Percentiles rank a stretch among this genome's conserved stretches.
phyloP scores from a whole-genome alignment of 1,140 invertebrate species.

The Trialeurodes vaporariorum region DNA sequence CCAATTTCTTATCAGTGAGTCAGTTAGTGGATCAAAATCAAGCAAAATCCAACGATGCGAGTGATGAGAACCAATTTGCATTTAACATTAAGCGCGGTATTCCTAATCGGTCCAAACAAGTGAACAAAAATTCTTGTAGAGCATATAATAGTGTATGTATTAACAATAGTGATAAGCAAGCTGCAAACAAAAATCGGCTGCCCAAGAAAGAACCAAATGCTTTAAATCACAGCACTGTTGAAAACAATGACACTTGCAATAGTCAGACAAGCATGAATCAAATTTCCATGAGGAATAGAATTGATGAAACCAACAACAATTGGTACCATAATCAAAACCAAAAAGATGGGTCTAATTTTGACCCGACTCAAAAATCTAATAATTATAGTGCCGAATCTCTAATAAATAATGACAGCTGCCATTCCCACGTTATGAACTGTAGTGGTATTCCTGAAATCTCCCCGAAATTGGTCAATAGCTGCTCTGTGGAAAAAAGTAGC shows the following conservation, averaged over 20 bases:
- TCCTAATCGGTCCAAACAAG: background rate
- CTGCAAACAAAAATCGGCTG: background rate
- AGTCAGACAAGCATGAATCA: background rate
- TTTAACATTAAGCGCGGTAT: background rate
- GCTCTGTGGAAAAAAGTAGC: background rate
- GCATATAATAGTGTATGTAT: background rate
- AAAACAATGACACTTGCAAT: background rate
- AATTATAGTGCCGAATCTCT: background rate
- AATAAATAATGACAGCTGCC: background rate
- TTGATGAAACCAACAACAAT: background rate
- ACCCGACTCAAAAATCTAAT: background rate
- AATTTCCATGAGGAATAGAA: background rate
- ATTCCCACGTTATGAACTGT: background rate
- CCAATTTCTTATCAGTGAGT: conserved; percentile 48
- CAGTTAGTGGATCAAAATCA: conserved; percentile 44
- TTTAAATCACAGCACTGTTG: background rate
- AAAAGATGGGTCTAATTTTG: background rate
- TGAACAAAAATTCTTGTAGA: background rate
- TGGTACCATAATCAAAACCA: background rate
- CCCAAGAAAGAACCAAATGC: background rate
- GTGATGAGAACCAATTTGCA: conserved; percentile 8
- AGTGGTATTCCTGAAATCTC: background rate
- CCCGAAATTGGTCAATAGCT: background rate
- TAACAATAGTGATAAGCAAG: background rate
- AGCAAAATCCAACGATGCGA: conserved; percentile 38